Evolutionary conservation across 2,797 vertebrate species (phyloP).

Genomic region (Etheostoma perlongum): DNA sequence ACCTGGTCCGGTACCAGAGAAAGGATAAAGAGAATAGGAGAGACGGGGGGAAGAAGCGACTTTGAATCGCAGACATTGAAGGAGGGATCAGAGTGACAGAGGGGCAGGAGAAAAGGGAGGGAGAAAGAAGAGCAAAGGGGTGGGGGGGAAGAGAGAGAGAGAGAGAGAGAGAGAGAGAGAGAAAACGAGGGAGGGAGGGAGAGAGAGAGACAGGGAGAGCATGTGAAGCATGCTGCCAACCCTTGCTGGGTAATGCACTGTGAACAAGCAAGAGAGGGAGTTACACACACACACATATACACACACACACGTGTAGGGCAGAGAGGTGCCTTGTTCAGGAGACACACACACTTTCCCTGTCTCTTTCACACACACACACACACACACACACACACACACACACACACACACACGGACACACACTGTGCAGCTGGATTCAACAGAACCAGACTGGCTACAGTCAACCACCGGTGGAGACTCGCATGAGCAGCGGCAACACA

Average conservation of each 20-base stretch:
- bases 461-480: constrained; percentile 63
- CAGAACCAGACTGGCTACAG: constrained; percentile 58
- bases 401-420: constrained; percentile 31
- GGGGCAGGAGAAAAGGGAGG: constrained; percentile 64
- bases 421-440: constrained; percentile 50
- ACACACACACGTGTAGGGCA: constrained; percentile 16
- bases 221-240: constrained; percentile 77
- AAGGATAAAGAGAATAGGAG: constrained; percentile 30
- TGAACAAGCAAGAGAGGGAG: constrained; percentile 65
- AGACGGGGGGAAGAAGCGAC: constrained; percentile 37
- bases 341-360: constrained; percentile 5
- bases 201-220: constrained; percentile 56
- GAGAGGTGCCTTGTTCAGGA: constrained; percentile 47
- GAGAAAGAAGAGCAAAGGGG: constrained; percentile 65
- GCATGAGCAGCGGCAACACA: constrained; percentile 32
- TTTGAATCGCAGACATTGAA: constrained; percentile 55
- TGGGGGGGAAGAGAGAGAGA: constrained; percentile 74
- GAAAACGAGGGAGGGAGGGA: constrained; percentile 1
- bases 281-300: constrained; percentile 29
- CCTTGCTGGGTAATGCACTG: constrained; percentile 76
- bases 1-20: not conserved
- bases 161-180: constrained; percentile 1
- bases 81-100: constrained; percentile 73
- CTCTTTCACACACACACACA: constrained; percentile 1
- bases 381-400: constrained; percentile 21